Base-by-base conservation (phyloP, 2,113 vertebrate species). In the Grus americana region DNA sequence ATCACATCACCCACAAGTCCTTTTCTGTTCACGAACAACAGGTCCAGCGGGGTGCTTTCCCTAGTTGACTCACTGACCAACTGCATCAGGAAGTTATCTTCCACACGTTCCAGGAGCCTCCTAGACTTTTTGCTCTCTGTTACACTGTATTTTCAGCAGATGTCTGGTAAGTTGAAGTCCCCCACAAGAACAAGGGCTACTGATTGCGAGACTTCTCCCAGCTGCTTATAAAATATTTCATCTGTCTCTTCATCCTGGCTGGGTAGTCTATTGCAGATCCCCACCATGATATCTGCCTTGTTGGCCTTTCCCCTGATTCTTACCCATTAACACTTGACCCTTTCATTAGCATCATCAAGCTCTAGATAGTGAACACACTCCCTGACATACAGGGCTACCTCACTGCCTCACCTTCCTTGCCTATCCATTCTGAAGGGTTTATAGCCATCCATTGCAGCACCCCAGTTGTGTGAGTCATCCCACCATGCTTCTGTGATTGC, bases 41-140 rank as follows among this genome's bases (percentile, higher is more conserved):
- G 32, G 22, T n/a, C 46, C 12, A 26, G 34, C 2, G 2, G 66
- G 24, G 2, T 1, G 1, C 6, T 19, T 54, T 54, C 27, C 20
- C 27, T 54, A 23, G 15, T 12, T 72, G 23, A 10, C 42, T 75
- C 10, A 3, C 34, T 59, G 10, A 36, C 23, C 54, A n/a, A 4
- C 12, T 24, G 5, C n/a, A 10, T 26, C 54, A 46, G 32, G 17
- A 26, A 58, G 32, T 52, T 27, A 14, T 27, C 23, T n/a, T 58
- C 32, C 52, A 57, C 22, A 26, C 7, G 3, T 11, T 44, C 22
- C 12, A 46, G 54, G 72, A 58, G n/a, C 10, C 9, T 58, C 16
- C 23, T 26, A 20, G 54, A 21, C 55, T 59, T 21, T 75, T 21
- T 75, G 24, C 13, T 47, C 32, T 16, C 34, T 22, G 3, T 13